Evolutionary conservation across 2,113 vertebrate genomes (phyloP), one percentile per base, ranked within the genome.

Genomic region (Pelobates fuscus): DNA sequence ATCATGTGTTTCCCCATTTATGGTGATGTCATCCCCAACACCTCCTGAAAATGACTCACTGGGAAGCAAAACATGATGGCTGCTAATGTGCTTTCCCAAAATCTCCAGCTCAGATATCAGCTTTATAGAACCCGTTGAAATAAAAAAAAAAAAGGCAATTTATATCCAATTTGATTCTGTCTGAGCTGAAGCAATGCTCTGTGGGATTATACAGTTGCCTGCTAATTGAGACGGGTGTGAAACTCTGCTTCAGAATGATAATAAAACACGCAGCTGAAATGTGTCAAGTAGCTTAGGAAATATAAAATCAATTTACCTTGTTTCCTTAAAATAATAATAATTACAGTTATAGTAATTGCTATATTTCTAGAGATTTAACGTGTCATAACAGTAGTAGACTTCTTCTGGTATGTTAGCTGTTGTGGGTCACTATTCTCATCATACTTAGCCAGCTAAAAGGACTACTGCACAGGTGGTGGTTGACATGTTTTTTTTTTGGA

Each of bases 11-110:
- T 81, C 71, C 80, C 41, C 82, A 68, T 63, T 10, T 70, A 25
- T 78, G 79, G 23, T 74, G 78, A 84, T 84, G 79, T 81, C 78
- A 80, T 59, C 71, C 60, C 29, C 32, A 37, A 77, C 61, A 80
- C 29, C 68, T 86, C 75, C 74, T 60, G 59, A 41, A 73, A 72
- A 5, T 76, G 79, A 83, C 67, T 82, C 80, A 78, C 63, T 3
- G 52, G 77, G 77, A 54, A 59, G 21, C 58, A 46, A 55, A 37
- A 71, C 23, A 26, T 29, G 54, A 78, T 44, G 61, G 55, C 60
- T 1, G 7, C 30, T 70, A 32, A 0, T 72, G 14, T 6, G 2
- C 24, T 43, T 21, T 25, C 76, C 78, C 78, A 82, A 78, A 71
- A 63, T 46, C 29, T 78, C 61, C 62, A 78, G 25, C 25, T 46